Base-by-base conservation (phyloP, 2,888 invertebrate genomes). In the Hedychridium roseum region DNA sequence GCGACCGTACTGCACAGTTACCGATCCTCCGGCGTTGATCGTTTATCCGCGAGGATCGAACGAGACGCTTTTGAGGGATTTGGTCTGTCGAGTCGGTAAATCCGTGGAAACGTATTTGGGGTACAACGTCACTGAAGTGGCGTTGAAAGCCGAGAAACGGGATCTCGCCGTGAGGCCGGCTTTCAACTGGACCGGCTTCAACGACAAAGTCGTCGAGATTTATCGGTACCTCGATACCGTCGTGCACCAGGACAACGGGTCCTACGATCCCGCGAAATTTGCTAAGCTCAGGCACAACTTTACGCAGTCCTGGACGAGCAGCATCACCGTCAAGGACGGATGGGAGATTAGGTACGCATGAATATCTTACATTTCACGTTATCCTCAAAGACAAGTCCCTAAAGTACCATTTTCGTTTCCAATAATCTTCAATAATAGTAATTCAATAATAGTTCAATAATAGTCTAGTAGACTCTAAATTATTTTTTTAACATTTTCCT, bases 141-240 rank as follows among this genome's bases (percentile, higher is more conserved):
- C 56, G 35, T 16, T 45, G 9, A 46, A 59, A 14, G 54, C 61
- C 31, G 14, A 2, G 54, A 42, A 7, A 44, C 23, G 2, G 41
- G 47, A 3, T 47, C 47, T 2, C 23, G 9, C 23, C 5, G 9
- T 23, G 9, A n/a, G 31, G n/a, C 31, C 31, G n/a, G 14, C 53
- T 1, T 74, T 72, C 46, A 70, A 75, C 28, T 76, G 75, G 75
- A 75, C 74, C 0, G 35, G 46, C 1, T 73, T 76, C 40, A 76
- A 76, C 44, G 63, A 53, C 18, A 68, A 66, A 39, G 38, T 57
- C 7, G 43, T 75, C 17, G 54, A 61, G 31, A 66, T 76, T 56
- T 74, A 76, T 42, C 55, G 57, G 2, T 64, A 73, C 39, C 57
- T 75, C 36, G 74, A 75, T 41, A 55, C 57, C 0, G 16, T 71